Base-by-base conservation (phyloP, 2,113 vertebrate species). In the Hypomesus transpacificus region DNA sequence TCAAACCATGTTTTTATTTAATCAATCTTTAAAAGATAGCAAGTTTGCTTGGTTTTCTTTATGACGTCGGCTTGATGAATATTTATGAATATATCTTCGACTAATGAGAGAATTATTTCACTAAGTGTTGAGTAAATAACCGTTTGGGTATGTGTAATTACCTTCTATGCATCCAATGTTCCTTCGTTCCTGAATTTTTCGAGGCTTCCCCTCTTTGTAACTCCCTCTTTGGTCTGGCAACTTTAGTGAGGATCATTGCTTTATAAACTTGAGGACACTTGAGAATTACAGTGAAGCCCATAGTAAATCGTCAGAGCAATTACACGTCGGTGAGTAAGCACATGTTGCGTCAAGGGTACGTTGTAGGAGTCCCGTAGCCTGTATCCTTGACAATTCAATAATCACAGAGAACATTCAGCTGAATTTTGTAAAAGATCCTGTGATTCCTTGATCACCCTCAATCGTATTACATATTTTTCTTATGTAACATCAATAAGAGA, bases 1-100 rank as follows among this genome's bases (percentile, higher is more conserved):
- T n/a, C 14, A 18, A 28, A 62, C 18, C 22, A 59, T 62, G 61
- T 63, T 63, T 63, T 63, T 16, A 63, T 63, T 63, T 63, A 28
- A 63, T 63, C 28, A 34, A 34, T 28, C 16, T 62, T 62, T 14
- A 31, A 63, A 39, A 63, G 4, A 63, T 31, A 17, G 17, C 17
- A 31, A 28, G 24, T 17, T 61, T 16, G 14, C 22, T 24, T 28
- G 24, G 39, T 46, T 63, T 63, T 9, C 59, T 63, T 31, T 63
- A 34, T 63, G 24, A 63, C 14, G 24, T 3, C 7, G 31, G 7
- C 31, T 6, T 34, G 5, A 5, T 6, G 7, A 34, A 1, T 34
- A 34, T 8, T 34, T 34, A 8, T 6, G 7, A 6, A 34, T 34
- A 6, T 13, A 5, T 13, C 9, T 8, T 34, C 31, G 31, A 46